Base-by-base conservation (phyloP, 1,140 invertebrate species). In the Scaptomyza graminum region DNA sequence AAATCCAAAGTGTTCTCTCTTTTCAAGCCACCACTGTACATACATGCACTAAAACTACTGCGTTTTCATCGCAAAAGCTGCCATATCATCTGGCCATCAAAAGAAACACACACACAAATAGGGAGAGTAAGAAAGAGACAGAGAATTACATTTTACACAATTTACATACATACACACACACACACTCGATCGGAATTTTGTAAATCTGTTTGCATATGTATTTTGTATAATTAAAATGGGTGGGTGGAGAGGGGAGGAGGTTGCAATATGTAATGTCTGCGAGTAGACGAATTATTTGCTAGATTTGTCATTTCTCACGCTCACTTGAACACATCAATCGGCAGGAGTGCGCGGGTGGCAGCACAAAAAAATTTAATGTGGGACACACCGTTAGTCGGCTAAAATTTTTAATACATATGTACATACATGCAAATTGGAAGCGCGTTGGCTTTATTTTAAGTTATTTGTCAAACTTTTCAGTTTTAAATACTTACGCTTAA, bases 241-340 rank as follows among this genome's bases (percentile, higher is more conserved):
- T n/a, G 15, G 6, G 8, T 7, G 13, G 13, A 5, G 43, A 2
- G 25, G 15, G 6, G 8, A 13, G 13, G 13, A 5, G 43, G 6
- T 18, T 7, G 12, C 18, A 22, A 34, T 3, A 13, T 7, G 55
- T 6, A 11, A 16, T 16, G 13, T 15, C 3, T 4, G 51, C 8
- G 11, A 31, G 12, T 28, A 11, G 28, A 25, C 16, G 49, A 87
- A 88, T 88, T 87, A 87, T 72, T 68, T 65, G 75, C 66, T 64
- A 83, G 76, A 87, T 87, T 87, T 87, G 82, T 82, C 83, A 88
- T 87, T 88, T 87, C 77, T 88, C 79, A 88, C 87, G 83, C 76
- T 88, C 79, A 85, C 83, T 88, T 88, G 76, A 81, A 88, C 83
- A 88, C 83, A 88, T 87, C 83, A 87, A 87, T 88, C 83, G 83